A percentile compares a stretch with the other conserved stretches of the same genome.
Evolutionary conservation across 2,797 vertebrate genomes (phyloP).

Genomic region (Percopsis omiscomaycus): DNA sequence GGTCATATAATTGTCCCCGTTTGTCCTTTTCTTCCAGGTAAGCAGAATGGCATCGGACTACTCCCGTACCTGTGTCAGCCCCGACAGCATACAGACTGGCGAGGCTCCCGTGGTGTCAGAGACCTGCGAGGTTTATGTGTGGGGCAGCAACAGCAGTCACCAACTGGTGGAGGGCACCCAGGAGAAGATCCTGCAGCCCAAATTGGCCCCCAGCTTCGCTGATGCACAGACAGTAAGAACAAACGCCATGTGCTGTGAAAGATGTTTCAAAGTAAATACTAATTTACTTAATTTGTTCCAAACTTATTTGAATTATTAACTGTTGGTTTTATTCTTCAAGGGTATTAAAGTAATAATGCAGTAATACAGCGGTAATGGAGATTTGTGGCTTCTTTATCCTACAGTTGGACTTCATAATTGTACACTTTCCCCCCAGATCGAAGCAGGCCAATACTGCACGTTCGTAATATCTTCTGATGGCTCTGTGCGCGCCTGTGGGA

Average conservation of each 20-base stretch:
- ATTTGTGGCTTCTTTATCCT: neutral
- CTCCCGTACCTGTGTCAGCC: constrained; percentile 94
- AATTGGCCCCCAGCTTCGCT: constrained; percentile 80
- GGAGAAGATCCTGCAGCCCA: constrained; percentile 85
- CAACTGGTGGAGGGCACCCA: constrained; percentile 84
- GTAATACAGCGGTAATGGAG: no score
- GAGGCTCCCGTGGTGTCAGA: constrained; percentile 91
- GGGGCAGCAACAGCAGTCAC: constrained; percentile 87
- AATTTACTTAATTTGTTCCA: no score
- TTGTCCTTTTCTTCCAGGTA: constrained; percentile 74
- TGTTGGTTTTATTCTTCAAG: no score
- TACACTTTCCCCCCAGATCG: constrained; percentile 69
- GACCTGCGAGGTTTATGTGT: constrained; percentile 94
- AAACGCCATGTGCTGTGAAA: neutral
- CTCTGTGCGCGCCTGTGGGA: constrained; percentile 81
- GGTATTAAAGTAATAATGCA: no score
- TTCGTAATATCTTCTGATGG: constrained; percentile 83
- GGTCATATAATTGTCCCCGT: neutral
- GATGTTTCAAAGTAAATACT: no score
- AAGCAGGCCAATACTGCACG: constrained; percentile 85
- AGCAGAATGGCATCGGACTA: constrained; percentile 98
- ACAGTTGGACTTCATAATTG: neutral
- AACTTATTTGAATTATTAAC: no score
- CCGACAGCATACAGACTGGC: constrained; percentile 93
- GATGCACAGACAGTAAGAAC: constrained; percentile 79